These are phyloP conservation scores for Cinara cedri DNA, from an alignment of 2,888 invertebrate species.

Conservation along the genomic window DNA sequence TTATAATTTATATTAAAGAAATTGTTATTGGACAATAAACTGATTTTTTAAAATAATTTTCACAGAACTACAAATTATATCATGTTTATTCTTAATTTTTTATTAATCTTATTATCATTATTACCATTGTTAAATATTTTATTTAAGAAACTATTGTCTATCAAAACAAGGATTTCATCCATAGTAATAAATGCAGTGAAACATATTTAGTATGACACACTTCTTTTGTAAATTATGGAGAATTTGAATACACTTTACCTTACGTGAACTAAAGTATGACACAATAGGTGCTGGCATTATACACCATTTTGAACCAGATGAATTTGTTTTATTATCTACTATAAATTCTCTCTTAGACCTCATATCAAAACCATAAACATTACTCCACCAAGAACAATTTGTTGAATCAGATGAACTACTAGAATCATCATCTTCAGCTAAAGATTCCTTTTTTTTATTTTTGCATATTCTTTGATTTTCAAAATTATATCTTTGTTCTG, in stretches of 20 bases:
- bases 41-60: too few species aligned
- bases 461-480: constrained; percentile 5
- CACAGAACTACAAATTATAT: too few species aligned
- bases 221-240: too few species aligned
- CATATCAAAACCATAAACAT: constrained; percentile 53
- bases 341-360: neutral
- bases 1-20: too few species aligned
- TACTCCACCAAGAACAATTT: constrained; percentile 25
- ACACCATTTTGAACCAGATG: neutral
- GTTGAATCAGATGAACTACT: constrained; percentile 22
- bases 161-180: too few species aligned
- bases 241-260: constrained; percentile 6
- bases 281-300: constrained; percentile 29
- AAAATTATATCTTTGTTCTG: constrained; percentile 23
- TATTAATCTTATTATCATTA: too few species aligned
- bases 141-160: too few species aligned
- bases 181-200: too few species aligned
- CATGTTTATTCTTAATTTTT: too few species aligned
- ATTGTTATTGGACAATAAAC: too few species aligned
- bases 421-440: neutral
- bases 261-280: constrained; percentile 18
- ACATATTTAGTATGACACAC: too few species aligned
- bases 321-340: neutral
- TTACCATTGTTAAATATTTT: too few species aligned
- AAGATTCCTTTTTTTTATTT: neutral